phyloP scores from a whole-genome alignment of 2,797 vertebrate genomes.

The Syncerus caffer region DNA sequence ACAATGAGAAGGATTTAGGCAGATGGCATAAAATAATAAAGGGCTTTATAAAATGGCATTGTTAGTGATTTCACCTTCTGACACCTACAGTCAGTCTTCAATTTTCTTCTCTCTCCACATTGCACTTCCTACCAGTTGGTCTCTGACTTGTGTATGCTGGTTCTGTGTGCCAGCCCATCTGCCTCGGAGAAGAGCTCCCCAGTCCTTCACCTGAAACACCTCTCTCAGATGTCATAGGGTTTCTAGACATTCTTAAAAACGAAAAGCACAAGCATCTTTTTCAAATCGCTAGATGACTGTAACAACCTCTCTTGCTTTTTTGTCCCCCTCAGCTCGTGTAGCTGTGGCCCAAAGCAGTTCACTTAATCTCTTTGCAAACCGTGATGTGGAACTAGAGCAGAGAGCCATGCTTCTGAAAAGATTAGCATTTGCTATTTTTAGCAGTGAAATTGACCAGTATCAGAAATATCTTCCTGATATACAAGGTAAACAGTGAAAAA shows the following conservation, averaged over 20 bases:
- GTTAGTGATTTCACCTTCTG: background rate
- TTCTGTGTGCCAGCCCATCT: background rate
- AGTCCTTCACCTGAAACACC: background rate
- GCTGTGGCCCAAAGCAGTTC: slow-evolving; percentile 99
- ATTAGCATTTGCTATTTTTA: slow-evolving; percentile 97
- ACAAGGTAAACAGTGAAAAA: slow-evolving; percentile 88
- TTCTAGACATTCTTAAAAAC: background rate
- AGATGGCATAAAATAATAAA: background rate
- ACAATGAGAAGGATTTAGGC: background rate
- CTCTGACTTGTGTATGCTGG: background rate
- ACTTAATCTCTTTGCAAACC: slow-evolving; percentile 96
- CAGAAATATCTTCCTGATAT: slow-evolving; percentile 99
- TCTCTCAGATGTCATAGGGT: background rate
- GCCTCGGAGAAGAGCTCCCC: background rate
- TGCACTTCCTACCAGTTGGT: background rate
- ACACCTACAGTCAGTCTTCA: background rate
- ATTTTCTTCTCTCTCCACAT: background rate
- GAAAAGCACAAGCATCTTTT: background rate
- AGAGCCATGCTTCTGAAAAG: slow-evolving; percentile 98
- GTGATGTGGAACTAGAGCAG: slow-evolving; percentile 97
- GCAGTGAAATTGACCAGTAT: slow-evolving; percentile 98
- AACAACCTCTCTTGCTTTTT: background rate
- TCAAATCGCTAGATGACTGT: background rate
- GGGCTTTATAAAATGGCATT: background rate
- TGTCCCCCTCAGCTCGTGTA: slow-evolving; percentile 89